Conservation (phyloP, 2,113 vertebrate genomes). For the Zapornia atra region DNA sequence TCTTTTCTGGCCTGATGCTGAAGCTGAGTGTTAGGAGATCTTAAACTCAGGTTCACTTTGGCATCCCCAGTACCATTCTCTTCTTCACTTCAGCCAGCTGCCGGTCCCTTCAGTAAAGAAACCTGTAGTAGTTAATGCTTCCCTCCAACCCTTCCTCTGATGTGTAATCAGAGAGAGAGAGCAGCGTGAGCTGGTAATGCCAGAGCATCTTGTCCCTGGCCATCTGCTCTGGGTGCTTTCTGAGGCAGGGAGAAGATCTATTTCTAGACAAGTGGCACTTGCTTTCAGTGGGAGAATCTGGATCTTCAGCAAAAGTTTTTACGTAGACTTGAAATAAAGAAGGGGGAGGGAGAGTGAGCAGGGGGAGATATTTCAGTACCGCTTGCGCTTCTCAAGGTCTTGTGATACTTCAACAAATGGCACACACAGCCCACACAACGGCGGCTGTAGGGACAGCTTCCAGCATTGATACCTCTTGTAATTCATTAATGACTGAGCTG, state of each 20-base stretch:
- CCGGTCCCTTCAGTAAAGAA: neutral
- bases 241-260: neutral
- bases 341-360: neutral
- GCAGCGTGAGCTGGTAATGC: neutral
- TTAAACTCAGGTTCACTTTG: neutral
- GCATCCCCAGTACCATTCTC: neutral
- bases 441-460: neutral
- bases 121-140: neutral
- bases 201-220: neutral
- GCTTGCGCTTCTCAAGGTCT: neutral
- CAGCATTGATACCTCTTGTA: neutral
- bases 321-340: neutral
- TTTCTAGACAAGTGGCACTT: slow-evolving; percentile 24
- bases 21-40: neutral
- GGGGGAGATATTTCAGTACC: slow-evolving; percentile 24
- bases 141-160: neutral
- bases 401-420: neutral
- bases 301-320: slow-evolving; percentile 16
- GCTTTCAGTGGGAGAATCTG: slow-evolving; percentile 44
- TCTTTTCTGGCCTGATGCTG: neutral
- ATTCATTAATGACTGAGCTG: neutral
- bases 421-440: neutral
- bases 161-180: neutral
- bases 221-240: neutral
- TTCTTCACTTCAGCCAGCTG: neutral